Percentiles rank a stretch among this genome's conserved stretches.
Conservation (phyloP, 2,113 vertebrate genomes). For the Leiothrix lutea region DNA sequence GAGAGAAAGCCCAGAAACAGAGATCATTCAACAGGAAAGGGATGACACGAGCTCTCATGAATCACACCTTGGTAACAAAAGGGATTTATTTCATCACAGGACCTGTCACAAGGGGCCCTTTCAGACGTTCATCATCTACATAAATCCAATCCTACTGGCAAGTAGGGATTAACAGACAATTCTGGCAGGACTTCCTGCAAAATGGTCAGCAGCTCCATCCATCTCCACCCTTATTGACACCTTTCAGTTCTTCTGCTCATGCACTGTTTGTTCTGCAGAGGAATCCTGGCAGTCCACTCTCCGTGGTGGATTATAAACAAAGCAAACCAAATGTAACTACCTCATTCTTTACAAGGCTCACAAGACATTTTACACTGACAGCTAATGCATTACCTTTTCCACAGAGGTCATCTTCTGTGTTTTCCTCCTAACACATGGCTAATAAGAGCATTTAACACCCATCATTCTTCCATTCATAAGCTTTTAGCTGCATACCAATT, state of each 20-base stretch:
- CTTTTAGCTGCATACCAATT: neutral
- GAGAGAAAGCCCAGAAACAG: neutral
- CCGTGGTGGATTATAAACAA: rapidly evolving
- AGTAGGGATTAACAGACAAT: neutral
- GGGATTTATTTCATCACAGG: neutral
- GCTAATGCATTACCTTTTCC: neutral
- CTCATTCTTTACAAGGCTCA: neutral
- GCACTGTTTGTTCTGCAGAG: neutral
- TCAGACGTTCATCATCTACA: neutral
- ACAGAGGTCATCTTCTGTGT: neutral
- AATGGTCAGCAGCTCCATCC: neutral
- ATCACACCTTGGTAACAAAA: neutral
- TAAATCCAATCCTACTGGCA: neutral
- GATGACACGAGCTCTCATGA: neutral
- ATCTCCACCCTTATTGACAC: neutral
- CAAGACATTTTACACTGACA: neutral
- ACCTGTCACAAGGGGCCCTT: neutral
- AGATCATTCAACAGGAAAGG: neutral
- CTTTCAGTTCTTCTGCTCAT: neutral
- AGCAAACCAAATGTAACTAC: neutral
- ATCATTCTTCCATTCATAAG: neutral
- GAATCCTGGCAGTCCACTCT: neutral
- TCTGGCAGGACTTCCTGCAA: neutral
- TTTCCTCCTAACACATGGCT: neutral
- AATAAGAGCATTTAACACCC: neutral